Percentiles rank a stretch among this genome's conserved stretches.
phyloP scores from a whole-genome alignment of 2,888 invertebrate species.

The Ferdinandea cuprea region DNA sequence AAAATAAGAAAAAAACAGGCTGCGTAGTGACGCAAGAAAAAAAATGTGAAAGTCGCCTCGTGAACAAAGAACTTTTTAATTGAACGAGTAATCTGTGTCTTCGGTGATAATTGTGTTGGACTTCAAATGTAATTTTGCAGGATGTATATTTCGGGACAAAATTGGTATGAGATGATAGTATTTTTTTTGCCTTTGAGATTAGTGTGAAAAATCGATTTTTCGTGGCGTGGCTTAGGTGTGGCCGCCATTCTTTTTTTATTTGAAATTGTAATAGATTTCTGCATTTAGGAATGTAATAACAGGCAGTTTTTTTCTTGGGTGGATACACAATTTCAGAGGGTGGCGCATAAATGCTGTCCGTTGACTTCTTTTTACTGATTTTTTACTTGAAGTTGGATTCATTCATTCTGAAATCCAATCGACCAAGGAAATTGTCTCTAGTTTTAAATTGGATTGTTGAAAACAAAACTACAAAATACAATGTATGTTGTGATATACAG shows the following conservation, averaged over 20 bases:
- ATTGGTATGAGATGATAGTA: conserved; percentile 59
- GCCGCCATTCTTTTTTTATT: conserved; percentile 30
- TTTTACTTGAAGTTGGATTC: no score
- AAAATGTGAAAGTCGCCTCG: conserved; percentile 57
- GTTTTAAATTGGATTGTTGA: no score
- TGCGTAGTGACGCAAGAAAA: conserved; percentile 62
- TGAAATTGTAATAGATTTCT: conserved; percentile 59
- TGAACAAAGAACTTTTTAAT: conserved; percentile 57
- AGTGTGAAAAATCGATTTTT: conserved; percentile 40
- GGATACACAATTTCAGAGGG: conserved; percentile 31
- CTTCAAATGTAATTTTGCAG: conserved; percentile 12
- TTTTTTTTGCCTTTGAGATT: conserved; percentile 28
- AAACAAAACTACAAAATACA: no score
- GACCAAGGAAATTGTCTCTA: no score
- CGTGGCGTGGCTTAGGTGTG: conserved; percentile 43
- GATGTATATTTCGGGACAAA: conserved; percentile 42
- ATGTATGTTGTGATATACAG: no score
- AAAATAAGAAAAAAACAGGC: conserved; percentile 30
- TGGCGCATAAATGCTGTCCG: neutral
- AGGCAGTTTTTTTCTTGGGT: neutral
- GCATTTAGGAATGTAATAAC: neutral
- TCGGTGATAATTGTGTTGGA: conserved; percentile 59
- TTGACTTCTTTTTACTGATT: no score
- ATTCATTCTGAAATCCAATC: no score
- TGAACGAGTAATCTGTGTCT: conserved; percentile 39